These are phyloP conservation scores for Maccullochella peelii DNA, from an alignment of 2,113 vertebrate species.

Conservation along the genomic window DNA sequence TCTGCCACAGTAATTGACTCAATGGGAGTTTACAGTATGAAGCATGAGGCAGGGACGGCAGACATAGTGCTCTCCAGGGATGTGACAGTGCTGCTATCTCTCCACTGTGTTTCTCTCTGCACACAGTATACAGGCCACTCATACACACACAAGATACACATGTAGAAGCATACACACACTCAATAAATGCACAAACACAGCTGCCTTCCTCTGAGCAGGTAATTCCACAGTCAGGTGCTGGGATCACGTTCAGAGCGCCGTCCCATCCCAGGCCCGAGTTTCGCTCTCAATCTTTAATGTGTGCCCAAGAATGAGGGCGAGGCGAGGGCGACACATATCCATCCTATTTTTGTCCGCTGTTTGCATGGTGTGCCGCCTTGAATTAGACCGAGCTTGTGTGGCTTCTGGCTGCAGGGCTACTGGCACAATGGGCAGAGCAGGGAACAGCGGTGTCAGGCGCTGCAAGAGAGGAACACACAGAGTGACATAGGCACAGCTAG, in stretches of 20 bases:
- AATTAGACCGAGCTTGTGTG: conserved; percentile 73
- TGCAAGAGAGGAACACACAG: conserved; percentile 64
- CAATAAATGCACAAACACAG: conserved; percentile 38
- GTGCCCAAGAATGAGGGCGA: conserved; percentile 43
- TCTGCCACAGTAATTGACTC: conserved; percentile 74
- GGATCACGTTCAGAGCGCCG: conserved; percentile 22
- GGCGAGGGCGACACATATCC: conserved; percentile 34
- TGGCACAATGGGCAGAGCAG: conserved; percentile 68
- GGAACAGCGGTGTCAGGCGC: conserved; percentile 67
- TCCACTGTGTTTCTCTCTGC: conserved; percentile 31
- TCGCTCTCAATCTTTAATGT: conserved; percentile 68
- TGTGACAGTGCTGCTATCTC: conserved; percentile 66
- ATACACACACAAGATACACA: conserved; percentile 18
- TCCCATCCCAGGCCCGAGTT: conserved; percentile 32
- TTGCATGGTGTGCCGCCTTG: conserved; percentile 73
- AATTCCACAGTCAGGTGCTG: conserved; percentile 58
- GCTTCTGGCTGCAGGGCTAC: conserved; percentile 71
- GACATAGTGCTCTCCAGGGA: conserved; percentile 63
- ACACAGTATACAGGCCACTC: conserved; percentile 31
- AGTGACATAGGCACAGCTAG: conserved; percentile 74
- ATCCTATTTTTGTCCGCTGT: conserved; percentile 73
- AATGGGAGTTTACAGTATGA: conserved; percentile 76
- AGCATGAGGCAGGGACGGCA: conserved; percentile 55
- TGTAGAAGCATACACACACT: conserved; percentile 6
- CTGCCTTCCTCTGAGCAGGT: conserved; percentile 41